Conservation (phyloP, 2,797 vertebrate species). For the Triplophysa yarkandensis region DNA sequence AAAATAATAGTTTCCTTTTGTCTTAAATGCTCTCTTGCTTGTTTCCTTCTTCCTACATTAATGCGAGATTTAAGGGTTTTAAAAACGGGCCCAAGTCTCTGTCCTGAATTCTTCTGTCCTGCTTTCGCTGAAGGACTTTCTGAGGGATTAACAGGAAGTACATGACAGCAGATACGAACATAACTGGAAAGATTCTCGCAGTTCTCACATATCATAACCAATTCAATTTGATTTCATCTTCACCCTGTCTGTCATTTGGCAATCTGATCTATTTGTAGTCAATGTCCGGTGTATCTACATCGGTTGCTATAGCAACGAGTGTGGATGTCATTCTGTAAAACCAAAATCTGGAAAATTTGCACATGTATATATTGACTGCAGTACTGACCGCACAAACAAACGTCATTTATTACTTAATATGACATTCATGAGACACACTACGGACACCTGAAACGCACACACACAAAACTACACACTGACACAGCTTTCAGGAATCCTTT, state of each 20-base stretch:
- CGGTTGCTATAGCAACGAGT: neutral
- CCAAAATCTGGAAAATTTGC: neutral
- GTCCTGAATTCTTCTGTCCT: constrained; percentile 3
- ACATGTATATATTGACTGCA: neutral
- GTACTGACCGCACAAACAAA: neutral
- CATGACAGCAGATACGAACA: neutral
- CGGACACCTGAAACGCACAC: constrained; percentile 6
- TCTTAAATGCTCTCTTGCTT: constrained; percentile 62
- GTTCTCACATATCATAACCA: no score
- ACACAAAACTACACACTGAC: neutral
- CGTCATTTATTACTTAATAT: no score
- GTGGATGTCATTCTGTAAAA: neutral
- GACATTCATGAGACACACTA: neutral
- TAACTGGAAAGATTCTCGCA: neutral
- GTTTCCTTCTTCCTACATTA: constrained; percentile 68
- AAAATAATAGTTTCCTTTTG: constrained; percentile 69
- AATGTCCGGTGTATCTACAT: neutral
- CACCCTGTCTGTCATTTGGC: neutral
- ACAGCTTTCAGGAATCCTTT: neutral
- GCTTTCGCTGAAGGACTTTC: constrained; percentile 5
- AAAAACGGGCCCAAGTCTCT: neutral
- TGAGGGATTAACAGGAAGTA: neutral
- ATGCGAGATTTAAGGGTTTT: constrained; percentile 59
- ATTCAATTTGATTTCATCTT: neutral
- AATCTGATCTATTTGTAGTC: neutral